These are phyloP conservation scores for Nasonia vitripennis DNA, from an alignment of 1,140 invertebrate species.

Conservation along the genomic window DNA sequence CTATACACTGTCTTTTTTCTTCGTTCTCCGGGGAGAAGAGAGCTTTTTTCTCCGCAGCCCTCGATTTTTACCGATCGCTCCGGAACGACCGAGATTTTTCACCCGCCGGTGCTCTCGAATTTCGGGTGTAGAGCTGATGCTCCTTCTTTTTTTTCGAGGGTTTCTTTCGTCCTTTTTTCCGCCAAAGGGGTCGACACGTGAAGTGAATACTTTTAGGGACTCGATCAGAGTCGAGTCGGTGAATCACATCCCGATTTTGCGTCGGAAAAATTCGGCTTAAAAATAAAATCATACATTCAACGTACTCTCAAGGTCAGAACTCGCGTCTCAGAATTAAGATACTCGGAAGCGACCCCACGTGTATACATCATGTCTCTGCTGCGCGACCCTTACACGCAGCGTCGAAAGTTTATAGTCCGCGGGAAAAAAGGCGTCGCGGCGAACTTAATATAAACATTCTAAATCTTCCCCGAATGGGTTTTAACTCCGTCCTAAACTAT, in stretches of 20 bases:
- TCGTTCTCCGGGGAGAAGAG: not conserved
- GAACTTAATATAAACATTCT: constrained; percentile 51
- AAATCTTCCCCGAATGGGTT: constrained; percentile 44
- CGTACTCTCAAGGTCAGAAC: not conserved
- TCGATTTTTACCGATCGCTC: constrained; percentile 43
- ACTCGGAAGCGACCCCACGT: not conserved
- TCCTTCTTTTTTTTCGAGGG: not conserved
- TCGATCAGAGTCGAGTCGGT: no score
- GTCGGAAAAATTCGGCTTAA: no score
- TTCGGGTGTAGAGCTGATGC: not conserved
- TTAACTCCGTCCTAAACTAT: constrained; percentile 26
- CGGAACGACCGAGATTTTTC: constrained; percentile 28
- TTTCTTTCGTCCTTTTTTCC: not conserved
- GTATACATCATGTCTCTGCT: not conserved
- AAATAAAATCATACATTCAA: no score
- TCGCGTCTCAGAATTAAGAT: not conserved
- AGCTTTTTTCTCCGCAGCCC: not conserved
- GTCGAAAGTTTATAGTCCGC: not conserved
- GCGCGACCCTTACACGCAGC: no score
- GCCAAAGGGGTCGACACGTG: not conserved
- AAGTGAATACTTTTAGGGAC: not conserved
- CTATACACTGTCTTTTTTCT: not conserved
- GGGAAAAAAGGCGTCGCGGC: not conserved
- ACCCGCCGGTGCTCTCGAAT: not conserved
- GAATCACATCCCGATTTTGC: no score